A percentile compares a stretch with the other conserved stretches of the same genome.
These are phyloP conservation scores for Lymantria dispar DNA, from an alignment of 2,888 invertebrate genomes.

Conservation along the genomic window DNA sequence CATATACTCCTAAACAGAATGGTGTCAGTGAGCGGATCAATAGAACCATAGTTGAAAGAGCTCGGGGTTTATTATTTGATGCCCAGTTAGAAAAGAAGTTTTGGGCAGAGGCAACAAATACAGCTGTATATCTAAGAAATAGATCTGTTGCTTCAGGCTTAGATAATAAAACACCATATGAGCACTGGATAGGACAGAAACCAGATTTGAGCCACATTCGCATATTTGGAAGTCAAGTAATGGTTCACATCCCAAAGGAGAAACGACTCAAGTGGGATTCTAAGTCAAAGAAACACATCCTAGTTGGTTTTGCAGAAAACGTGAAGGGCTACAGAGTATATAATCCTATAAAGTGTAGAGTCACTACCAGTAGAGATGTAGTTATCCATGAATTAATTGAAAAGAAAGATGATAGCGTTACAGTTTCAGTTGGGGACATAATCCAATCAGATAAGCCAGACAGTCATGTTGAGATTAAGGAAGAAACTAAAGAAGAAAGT, in stretches of 20 bases:
- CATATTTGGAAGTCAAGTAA: slow-evolving; percentile 7
- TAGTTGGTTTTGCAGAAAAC: slow-evolving; percentile 4
- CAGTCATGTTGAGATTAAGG: neutral
- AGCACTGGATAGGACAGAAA: neutral
- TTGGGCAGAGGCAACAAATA: slow-evolving; percentile 8
- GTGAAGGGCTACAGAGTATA: slow-evolving; percentile 8
- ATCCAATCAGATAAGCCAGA: slow-evolving; percentile 6
- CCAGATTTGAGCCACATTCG: neutral
- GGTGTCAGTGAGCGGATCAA: slow-evolving; percentile 4
- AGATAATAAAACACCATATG: neutral
- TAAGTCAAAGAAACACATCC: slow-evolving; percentile 5
- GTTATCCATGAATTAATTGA: neutral
- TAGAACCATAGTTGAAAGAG: neutral
- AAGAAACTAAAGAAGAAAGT: neutral
- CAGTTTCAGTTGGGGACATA: neutral
- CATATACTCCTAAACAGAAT: slow-evolving; percentile 3
- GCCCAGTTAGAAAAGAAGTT: slow-evolving; percentile 4
- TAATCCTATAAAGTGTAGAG: neutral
- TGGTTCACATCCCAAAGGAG: slow-evolving; percentile 10
- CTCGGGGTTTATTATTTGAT: neutral
- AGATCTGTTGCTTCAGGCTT: slow-evolving; percentile 1
- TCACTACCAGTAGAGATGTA: slow-evolving; percentile 4
- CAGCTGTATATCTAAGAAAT: slow-evolving; percentile 7
- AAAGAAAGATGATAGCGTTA: neutral
- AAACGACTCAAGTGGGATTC: slow-evolving; percentile 4